Conservation (phyloP, 2,113 vertebrate species). For the Chascanopsetta lugubris region DNA sequence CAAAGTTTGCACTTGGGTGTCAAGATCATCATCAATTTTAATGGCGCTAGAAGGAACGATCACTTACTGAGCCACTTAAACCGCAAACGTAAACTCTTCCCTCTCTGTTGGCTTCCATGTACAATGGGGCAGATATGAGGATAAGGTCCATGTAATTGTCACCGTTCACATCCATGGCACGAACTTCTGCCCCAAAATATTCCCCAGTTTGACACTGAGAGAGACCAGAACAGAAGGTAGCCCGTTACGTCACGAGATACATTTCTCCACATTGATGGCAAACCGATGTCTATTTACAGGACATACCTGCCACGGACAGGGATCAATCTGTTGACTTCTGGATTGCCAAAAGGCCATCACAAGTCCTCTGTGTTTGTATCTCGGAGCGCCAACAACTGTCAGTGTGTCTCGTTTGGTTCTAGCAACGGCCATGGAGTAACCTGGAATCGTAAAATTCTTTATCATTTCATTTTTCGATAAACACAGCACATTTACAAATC, state of each 20-base stretch:
- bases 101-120: conserved; percentile 73
- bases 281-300: too few relatives aligned
- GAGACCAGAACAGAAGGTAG: not conserved
- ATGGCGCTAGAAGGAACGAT: not conserved
- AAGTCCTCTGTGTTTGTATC: conserved; percentile 69
- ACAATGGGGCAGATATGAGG: conserved; percentile 83
- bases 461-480: too few relatives aligned
- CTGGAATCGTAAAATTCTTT: too few relatives aligned
- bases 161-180: conserved; percentile 76
- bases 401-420: fast-evolving
- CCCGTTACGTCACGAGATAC: too few relatives aligned
- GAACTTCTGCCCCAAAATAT: conserved; percentile 87
- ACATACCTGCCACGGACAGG: conserved; percentile 49
- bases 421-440: conserved; percentile 75
- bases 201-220: conserved; percentile 79
- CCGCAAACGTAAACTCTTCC: conserved; percentile 83
- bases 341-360: conserved; percentile 20
- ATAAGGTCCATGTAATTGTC: conserved; percentile 76
- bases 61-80: conserved; percentile 54
- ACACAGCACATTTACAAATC: too few relatives aligned
- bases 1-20: not conserved
- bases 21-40: not conserved
- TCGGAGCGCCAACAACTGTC: conserved; percentile 75
- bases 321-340: conserved; percentile 47
- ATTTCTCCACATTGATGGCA: too few relatives aligned